Evolutionary conservation across 2,888 invertebrate genomes (phyloP).

Genomic region (Aquatica leii): DNA sequence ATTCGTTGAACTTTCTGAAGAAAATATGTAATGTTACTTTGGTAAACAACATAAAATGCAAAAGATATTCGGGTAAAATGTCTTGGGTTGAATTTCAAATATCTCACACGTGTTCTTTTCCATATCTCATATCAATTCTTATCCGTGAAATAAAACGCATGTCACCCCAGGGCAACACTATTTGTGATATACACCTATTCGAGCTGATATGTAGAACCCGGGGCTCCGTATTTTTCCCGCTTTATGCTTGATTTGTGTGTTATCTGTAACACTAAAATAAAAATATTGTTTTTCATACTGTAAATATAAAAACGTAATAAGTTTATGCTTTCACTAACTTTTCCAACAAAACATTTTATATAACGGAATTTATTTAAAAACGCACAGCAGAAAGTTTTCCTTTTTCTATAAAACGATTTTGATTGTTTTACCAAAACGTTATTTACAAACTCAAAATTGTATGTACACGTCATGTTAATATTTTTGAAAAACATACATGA

Average conservation of each 20-base stretch:
- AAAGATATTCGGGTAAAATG: conserved; percentile 22
- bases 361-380: no score
- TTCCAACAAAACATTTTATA: no score
- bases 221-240: conserved; percentile 42
- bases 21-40: conserved; percentile 14
- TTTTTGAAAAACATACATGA: no score
- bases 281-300: conserved; percentile 35
- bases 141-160: conserved; percentile 53
- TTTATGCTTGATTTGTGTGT: conserved; percentile 46
- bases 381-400: no score
- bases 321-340: no score
- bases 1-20: conserved; percentile 4
- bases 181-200: conserved; percentile 51
- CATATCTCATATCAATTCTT: conserved; percentile 55
- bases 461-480: no score
- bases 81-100: conserved; percentile 30
- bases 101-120: conserved; percentile 49
- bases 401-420: no score
- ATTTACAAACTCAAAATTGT: no score
- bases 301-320: conserved; percentile 8
- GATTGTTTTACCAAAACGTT: no score
- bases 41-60: conserved; percentile 26
- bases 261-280: conserved; percentile 42
- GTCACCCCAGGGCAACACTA: conserved; percentile 51
- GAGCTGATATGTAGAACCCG: conserved; percentile 45